phyloP scores from a whole-genome alignment of 2,888 invertebrate genomes.

The Tenthredo distinguenda region DNA sequence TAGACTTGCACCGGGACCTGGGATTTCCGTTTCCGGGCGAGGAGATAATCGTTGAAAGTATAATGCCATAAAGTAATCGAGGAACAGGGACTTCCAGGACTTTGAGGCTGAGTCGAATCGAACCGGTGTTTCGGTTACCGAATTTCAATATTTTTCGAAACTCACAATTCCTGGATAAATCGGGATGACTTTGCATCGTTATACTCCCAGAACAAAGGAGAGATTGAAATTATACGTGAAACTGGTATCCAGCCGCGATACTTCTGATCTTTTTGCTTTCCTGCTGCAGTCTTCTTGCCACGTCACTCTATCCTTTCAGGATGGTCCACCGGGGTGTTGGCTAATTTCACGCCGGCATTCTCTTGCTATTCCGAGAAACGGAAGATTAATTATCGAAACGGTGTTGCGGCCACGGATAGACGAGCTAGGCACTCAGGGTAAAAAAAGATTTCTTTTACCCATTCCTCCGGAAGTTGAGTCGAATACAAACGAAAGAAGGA shows the following conservation, averaged over 20 bases:
- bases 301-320: constrained; percentile 53
- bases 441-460: neutral
- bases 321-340: constrained; percentile 63
- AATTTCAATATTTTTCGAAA: neutral
- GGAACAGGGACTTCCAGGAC: neutral
- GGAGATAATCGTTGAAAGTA: constrained; percentile 22
- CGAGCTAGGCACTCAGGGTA: neutral
- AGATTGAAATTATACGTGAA: constrained; percentile 59
- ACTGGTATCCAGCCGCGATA: constrained; percentile 63
- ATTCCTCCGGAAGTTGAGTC: neutral
- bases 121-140: neutral
- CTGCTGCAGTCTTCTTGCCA: constrained; percentile 9
- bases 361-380: constrained; percentile 63
- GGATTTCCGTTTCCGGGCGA: constrained; percentile 8
- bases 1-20: constrained; percentile 35
- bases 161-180: neutral
- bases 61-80: neutral
- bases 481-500: neutral
- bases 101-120: neutral
- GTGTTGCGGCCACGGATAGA: neutral
- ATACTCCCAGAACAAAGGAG: constrained; percentile 58
- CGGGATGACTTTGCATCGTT: constrained; percentile 52
- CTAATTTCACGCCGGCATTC: constrained; percentile 70
- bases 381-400: constrained; percentile 66
- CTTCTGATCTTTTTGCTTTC: constrained; percentile 56